Conservation (phyloP, 2,888 invertebrate species). For the Drosophila bunnanda region DNA sequence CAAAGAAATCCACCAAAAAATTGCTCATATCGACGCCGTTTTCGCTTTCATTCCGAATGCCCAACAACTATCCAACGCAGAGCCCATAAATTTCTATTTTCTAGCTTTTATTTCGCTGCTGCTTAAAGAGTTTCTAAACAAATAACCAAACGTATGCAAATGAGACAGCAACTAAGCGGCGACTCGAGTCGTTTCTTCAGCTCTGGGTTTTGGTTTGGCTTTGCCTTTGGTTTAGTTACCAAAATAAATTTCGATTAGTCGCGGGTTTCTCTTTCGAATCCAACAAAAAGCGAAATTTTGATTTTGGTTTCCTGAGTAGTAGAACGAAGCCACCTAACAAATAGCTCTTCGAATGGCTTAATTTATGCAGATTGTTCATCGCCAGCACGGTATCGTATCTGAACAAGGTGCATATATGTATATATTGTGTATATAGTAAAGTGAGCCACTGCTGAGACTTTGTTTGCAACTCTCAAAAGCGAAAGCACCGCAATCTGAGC, state of each 20-base stretch:
- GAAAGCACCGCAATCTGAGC: constrained; percentile 39
- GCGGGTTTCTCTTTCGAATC: constrained; percentile 78
- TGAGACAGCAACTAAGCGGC: constrained; percentile 48
- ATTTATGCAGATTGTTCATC: constrained; percentile 76
- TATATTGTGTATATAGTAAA: constrained; percentile 19
- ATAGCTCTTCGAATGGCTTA: constrained; percentile 47
- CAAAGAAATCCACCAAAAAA: constrained; percentile 52
- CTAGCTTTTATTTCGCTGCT: constrained; percentile 51
- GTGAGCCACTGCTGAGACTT: constrained; percentile 36
- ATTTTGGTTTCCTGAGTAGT: constrained; percentile 78
- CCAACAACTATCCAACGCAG: constrained; percentile 22
- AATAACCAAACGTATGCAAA: constrained; percentile 75
- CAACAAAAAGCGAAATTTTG: constrained; percentile 77
- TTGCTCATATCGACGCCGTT: constrained; percentile 59
- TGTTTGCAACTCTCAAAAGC: constrained; percentile 41
- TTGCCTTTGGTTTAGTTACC: constrained; percentile 71
- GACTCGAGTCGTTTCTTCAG: constrained; percentile 16
- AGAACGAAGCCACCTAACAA: constrained; percentile 58
- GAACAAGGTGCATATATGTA: constrained; percentile 5
- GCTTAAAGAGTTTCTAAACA: constrained; percentile 69
- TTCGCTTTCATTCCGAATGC: constrained; percentile 69
- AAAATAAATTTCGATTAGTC: constrained; percentile 77
- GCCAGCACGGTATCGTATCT: constrained; percentile 39
- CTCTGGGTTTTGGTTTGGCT: constrained; percentile 47
- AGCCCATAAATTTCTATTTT: constrained; percentile 56